Evolutionary conservation across 2,888 invertebrate genomes (phyloP), one percentile per base, ranked within the genome.

Genomic region (Apamea crenata): DNA sequence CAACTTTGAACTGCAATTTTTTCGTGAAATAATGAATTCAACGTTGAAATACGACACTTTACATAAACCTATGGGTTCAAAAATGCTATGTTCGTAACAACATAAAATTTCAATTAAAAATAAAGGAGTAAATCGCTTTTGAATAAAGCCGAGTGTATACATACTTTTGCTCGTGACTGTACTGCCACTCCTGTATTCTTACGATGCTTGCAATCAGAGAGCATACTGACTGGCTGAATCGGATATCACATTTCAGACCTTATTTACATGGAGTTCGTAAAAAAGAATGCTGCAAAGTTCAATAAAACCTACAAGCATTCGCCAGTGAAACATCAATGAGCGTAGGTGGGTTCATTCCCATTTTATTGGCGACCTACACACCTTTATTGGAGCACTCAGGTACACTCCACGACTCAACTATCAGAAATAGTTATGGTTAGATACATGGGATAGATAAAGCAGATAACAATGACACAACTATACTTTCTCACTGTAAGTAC

Each of bases 401-500:
- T 21, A 61, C 21, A 40, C 68, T 53, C 32, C 32, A 66, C 21
- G 36, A 59, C 36, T 36, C 56, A 66, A 40, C 65, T 25, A 71
- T 56, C 56, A 56, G 56, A 56, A 56, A 12, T 12, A n/a, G 4
- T n/a, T 56, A 12, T 25, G 25, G n/a, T 36, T 53, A 70, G 68
- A 47, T 69, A 47, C 12, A 68, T 29, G 18, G n/a, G 4, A 21
- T 16, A 59, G 85, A 81, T 81, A 81, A 61, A 6, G 8, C 14
- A 16, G 86, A 86, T 83, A 83, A 83, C 61, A 74, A 67, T 77
- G 66, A 81, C 65, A 72, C 78, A 63, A 59, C 50, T 21, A 53
- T 59, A 77, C 77, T 83, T 86, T 87, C 73, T 85, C 71, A 56
- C 66, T 74, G 74, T n/a, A n/a, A n/a, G n/a, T 72, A 74, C 75